Base-by-base conservation (phyloP, 2,888 invertebrate genomes). In the Prionchulus punctatus region DNA sequence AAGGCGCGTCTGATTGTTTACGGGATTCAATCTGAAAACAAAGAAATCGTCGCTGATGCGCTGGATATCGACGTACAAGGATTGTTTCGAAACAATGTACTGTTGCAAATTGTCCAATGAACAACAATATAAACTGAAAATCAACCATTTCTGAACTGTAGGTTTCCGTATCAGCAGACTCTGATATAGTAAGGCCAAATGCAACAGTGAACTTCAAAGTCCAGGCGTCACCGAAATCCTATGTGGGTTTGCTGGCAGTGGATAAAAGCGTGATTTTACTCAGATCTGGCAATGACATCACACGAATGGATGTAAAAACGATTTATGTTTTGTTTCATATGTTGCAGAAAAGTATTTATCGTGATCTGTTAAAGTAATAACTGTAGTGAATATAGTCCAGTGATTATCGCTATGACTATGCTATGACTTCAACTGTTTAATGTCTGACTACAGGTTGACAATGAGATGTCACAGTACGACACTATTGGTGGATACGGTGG, bases 181-280 rank as follows among this genome's bases (percentile, higher is more conserved):
- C 60, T 23, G 36, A 76, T 1, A 79, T 81, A 70, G 81, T 81
- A 0, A 81, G 82, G 56, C 90, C 90, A 0, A 85, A 85, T 54
- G 79, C 82, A 28, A 60, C 82, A 57, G 80, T 91, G 1, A 82
- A 85, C 62, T 74, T 94, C 12, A 78, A 80, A 2, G 81, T 92
- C 15, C 77, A 79, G 27, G 83, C 91, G 0, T 85, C 84, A 69
- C 82, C 87, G 0, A 84, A 87, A 64, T 88, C 92, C 0, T 82
- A 82, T 64, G 83, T 91, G 21, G 89, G 87, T 2, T 73, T 94
- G 7, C 75, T 92, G 61, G 92, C 87, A 0, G 83, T 88, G 7
- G 92, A 94, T 73, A 82, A 88, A 71, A 83, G 84, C 68, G 84
- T 85, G 2, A 70, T 83, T 2, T 70, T 83, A 15, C 74, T 88